Percentiles rank a stretch among this genome's conserved stretches.
These are phyloP conservation scores for Neodontobutis hainanensis DNA, from an alignment of 2,113 vertebrate species.

Conservation along the genomic window DNA sequence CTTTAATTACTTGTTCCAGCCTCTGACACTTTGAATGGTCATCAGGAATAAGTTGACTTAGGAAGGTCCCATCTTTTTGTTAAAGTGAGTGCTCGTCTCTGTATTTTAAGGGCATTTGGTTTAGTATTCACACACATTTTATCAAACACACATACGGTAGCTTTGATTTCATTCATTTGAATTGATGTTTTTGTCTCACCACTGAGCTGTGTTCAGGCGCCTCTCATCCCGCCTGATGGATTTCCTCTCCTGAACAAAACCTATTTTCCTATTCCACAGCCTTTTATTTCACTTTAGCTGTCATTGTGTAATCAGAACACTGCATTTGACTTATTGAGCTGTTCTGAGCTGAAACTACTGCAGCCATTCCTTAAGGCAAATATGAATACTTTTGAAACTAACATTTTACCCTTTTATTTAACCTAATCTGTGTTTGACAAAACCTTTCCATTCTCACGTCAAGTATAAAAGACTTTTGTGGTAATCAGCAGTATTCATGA, in stretches of 20 bases:
- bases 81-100: conserved; percentile 19
- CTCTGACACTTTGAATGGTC: conserved; percentile 62
- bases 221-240: conserved; percentile 39
- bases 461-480: no score
- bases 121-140: not conserved
- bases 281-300: conserved; percentile 32
- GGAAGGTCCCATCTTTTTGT: conserved; percentile 27
- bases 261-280: conserved; percentile 30
- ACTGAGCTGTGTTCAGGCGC: conserved; percentile 25
- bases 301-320: conserved; percentile 26
- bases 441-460: no score
- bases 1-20: conserved; percentile 72
- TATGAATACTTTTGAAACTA: not conserved
- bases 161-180: conserved; percentile 20
- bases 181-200: conserved; percentile 37
- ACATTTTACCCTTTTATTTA: no score
- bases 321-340: conserved; percentile 12
- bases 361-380: conserved; percentile 48
- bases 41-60: conserved; percentile 54
- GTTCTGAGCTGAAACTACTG: not conserved
- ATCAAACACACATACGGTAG: not conserved
- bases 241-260: conserved; percentile 30
- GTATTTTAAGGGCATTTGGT: conserved; percentile 25
- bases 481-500: no score
- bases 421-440: no score